Base-by-base conservation (phyloP, 1,140 invertebrate genomes). In the Pogonomyrmex californicus region DNA sequence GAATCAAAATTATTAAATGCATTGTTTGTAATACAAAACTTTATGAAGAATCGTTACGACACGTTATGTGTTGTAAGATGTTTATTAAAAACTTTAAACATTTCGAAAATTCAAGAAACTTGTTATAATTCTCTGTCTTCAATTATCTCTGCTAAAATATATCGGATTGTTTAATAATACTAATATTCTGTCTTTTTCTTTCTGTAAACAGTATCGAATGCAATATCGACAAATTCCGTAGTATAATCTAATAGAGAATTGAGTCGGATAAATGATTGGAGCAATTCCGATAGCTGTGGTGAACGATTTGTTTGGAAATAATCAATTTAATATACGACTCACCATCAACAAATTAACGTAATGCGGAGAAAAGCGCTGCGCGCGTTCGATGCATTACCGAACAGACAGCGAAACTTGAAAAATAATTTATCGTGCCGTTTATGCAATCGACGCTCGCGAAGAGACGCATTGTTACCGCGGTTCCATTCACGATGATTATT, bases 401-500 rank as follows among this genome's bases (percentile, higher is more conserved):
- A 30, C 49, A 47, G 30, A 71, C 36, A n/a, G 38, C 65, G 41
- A 82, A 82, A 82, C 54, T 41, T 78, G 60, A 85, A 85, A 85
- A 85, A 76, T 85, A 85, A 85, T 85, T 85, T 85, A 76, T 77
- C 70, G 82, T 36, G 17, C 30, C 51, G 38, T 82, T 82, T 82
- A 82, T 82, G 38, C 79, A 56, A 82, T 82, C 66, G 38, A 82
- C 66, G 47, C 23, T 33, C 12, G 54, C 63, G 30, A 38, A 44
- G 56, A 12, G 38, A 17, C 12, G 36, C 12, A 85, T 89, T 65
- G 41, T 71, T 79, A 60, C 47, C 47, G 56, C 49, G 33, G 33
- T 56, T 75, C 58, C 65, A 77, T 62, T 73, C 62, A 78, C 49
- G 85, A 66, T 75, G 77, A 90, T 83, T 89, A 82, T 79, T 90